phyloP scores from a whole-genome alignment of 2,888 invertebrate species.

The Phanerotoma sp. region DNA sequence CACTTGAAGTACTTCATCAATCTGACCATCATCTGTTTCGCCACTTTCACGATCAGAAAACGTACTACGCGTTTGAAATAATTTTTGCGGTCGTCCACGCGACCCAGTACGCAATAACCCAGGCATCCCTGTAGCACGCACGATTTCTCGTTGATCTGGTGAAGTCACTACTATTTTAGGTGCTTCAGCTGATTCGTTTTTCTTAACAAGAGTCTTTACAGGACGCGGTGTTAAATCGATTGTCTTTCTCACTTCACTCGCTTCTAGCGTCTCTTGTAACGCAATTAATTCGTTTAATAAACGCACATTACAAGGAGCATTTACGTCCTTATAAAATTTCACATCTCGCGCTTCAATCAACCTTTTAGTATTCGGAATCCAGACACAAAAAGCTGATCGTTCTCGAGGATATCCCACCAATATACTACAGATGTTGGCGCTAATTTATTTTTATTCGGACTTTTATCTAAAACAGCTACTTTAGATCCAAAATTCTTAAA shows the following conservation, averaged over 20 bases:
- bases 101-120: slow-evolving; percentile 14
- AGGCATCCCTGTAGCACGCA: slow-evolving; percentile 5
- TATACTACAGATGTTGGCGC: slow-evolving; percentile 3
- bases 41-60: not conserved
- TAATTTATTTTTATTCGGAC: slow-evolving; percentile 12
- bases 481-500: slow-evolving; percentile 22
- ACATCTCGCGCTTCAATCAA: not conserved
- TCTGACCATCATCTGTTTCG: not conserved
- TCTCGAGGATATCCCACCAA: slow-evolving; percentile 12
- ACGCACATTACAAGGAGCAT: not conserved
- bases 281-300: too few species aligned
- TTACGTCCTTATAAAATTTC: not conserved
- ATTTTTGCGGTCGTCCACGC: slow-evolving; percentile 22
- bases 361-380: slow-evolving; percentile 31
- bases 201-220: not conserved
- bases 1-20: not conserved
- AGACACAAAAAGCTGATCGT: slow-evolving; percentile 30
- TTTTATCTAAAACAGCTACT: slow-evolving; percentile 18
- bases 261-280: too few species aligned
- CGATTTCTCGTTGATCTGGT: slow-evolving; percentile 26
- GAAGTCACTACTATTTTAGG: slow-evolving; percentile 13
- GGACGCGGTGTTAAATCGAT: too few species aligned
- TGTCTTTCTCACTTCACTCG: too few species aligned
- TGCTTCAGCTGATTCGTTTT: slow-evolving; percentile 9
- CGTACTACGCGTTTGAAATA: not conserved